Evolutionary conservation across 2,113 vertebrate genomes (phyloP).

Genomic region (Bucco capensis): DNA sequence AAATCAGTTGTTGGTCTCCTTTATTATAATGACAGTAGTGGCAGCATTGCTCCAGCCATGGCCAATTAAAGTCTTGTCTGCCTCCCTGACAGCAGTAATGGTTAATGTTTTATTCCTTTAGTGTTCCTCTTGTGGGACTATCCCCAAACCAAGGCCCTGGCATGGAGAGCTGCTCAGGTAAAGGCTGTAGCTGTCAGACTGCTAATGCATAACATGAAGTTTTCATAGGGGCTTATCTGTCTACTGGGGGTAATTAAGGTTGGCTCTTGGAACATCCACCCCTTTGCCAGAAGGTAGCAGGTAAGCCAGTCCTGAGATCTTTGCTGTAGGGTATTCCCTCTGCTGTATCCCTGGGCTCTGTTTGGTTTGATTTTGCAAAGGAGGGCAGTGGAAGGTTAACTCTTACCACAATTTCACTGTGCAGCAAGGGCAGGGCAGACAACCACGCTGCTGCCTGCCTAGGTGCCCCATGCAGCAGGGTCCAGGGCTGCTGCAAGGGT

Average conservation of each 20-base stretch:
- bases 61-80: neutral
- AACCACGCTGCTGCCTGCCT: accelerated
- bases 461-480: neutral
- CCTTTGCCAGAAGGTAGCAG: neutral
- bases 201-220: neutral
- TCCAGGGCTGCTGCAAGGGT: neutral
- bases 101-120: neutral
- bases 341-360: neutral
- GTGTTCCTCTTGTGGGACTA: neutral
- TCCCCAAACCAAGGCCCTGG: neutral
- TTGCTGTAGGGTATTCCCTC: neutral
- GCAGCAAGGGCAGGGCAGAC: neutral
- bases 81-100: neutral
- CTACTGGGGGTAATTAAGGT: neutral
- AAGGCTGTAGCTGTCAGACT: neutral
- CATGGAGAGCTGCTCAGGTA: neutral
- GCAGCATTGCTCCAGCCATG: accelerated
- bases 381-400: neutral
- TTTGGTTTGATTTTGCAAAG: neutral
- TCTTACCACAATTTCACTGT: neutral
- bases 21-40: neutral
- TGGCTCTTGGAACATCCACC: neutral
- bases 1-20: neutral
- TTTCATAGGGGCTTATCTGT: neutral
- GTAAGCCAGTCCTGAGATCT: neutral